Percentiles rank a stretch among this genome's conserved stretches.
These are phyloP conservation scores for Ophraella communa DNA, from an alignment of 2,888 invertebrate genomes.

Conservation along the genomic window DNA sequence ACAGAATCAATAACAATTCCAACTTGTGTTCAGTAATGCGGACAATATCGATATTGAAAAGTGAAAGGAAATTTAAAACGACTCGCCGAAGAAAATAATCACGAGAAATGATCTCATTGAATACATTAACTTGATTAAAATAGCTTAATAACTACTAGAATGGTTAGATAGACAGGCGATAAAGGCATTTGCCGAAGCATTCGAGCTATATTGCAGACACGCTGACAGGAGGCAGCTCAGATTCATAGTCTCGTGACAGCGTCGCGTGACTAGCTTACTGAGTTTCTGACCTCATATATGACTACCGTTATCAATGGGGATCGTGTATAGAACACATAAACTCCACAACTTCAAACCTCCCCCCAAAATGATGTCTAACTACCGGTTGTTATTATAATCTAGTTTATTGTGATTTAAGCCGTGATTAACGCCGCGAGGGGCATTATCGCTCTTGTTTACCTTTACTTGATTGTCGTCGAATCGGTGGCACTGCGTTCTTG, in stretches of 20 bases:
- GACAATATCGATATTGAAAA: neutral
- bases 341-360: constrained; percentile 35
- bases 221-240: constrained; percentile 48
- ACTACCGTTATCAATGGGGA: constrained; percentile 44
- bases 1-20: neutral
- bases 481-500: constrained; percentile 16
- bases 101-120: constrained; percentile 19
- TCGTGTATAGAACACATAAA: constrained; percentile 50
- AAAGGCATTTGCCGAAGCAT: constrained; percentile 19
- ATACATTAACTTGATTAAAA: constrained; percentile 27
- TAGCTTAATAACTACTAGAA: constrained; percentile 29
- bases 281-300: constrained; percentile 38
- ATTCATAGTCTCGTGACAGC: constrained; percentile 49
- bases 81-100: constrained; percentile 2
- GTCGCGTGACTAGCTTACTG: constrained; percentile 48
- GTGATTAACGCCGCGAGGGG: constrained; percentile 37
- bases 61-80: constrained; percentile 2
- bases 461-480: constrained; percentile 26
- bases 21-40: neutral
- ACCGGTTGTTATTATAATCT: constrained; percentile 48
- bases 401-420: constrained; percentile 45
- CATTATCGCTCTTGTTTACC: constrained; percentile 39
- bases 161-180: constrained; percentile 26
- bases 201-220: constrained; percentile 27
- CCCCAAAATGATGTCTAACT: constrained; percentile 41